Evolutionary conservation across 1,140 invertebrate species (phyloP).

Genomic region (Eriocheir sinensis): DNA sequence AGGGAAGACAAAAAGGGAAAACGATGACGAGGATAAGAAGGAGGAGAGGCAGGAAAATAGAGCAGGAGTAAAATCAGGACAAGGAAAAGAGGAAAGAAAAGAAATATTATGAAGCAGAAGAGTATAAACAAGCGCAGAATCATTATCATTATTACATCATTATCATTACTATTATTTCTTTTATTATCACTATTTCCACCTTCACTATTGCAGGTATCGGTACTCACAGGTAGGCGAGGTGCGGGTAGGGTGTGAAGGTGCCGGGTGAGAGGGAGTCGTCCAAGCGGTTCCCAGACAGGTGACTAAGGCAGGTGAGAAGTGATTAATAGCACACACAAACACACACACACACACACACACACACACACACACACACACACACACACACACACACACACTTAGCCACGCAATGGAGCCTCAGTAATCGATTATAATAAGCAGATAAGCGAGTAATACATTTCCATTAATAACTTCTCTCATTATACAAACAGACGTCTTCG

Average conservation of each 20-base stretch:
- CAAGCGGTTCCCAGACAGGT: slow-evolving; percentile 29
- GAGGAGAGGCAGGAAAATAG: too few relatives aligned
- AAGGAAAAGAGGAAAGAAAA: too few relatives aligned
- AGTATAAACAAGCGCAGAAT: too few relatives aligned
- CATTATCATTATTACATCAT: too few relatives aligned
- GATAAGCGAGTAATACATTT: too few relatives aligned
- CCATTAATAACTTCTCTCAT: too few relatives aligned
- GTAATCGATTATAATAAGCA: too few relatives aligned
- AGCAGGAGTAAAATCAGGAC: neutral
- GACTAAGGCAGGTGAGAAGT: neutral
- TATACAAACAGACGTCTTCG: neutral
- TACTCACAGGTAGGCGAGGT: slow-evolving; percentile 53
- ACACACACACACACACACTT: slow-evolving; percentile 31
- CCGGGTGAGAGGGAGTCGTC: neutral
- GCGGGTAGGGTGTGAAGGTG: neutral
- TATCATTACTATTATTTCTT: too few relatives aligned
- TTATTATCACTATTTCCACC: too few relatives aligned
- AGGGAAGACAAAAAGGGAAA: neutral
- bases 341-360: neutral
- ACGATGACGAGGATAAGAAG: neutral
- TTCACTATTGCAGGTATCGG: neutral
- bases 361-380: slow-evolving; percentile 29
- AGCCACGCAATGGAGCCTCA: neutral
- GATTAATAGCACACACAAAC: neutral
- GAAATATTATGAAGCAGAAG: too few relatives aligned